phyloP scores from a whole-genome alignment of 2,797 vertebrate genomes.

The Liparis tanakae region DNA sequence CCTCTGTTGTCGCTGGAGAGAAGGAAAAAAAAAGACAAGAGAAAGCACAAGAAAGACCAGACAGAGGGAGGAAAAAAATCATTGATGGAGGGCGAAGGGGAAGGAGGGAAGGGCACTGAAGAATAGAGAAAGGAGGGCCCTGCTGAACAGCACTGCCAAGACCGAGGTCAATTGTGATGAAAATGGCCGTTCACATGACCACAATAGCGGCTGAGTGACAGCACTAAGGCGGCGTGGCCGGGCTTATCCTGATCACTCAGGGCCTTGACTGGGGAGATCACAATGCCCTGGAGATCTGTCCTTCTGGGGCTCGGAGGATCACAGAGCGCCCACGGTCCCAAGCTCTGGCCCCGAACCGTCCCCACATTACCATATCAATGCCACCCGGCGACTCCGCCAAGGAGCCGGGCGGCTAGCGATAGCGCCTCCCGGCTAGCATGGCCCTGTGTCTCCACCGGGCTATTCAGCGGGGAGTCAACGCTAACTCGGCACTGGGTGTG shows the following conservation, averaged over 20 bases:
- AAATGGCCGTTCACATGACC: constrained; percentile 80
- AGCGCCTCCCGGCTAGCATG: constrained; percentile 69
- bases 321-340: constrained; percentile 75
- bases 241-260: constrained; percentile 82
- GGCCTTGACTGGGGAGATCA: constrained; percentile 76
- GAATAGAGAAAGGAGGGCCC: constrained; percentile 67
- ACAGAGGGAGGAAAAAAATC: constrained; percentile 54
- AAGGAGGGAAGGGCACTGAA: constrained; percentile 55
- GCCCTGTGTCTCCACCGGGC: constrained; percentile 53
- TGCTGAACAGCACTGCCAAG: constrained; percentile 76
- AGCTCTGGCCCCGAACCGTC: constrained; percentile 71
- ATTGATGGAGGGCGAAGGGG: constrained; percentile 56
- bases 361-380: constrained; percentile 80
- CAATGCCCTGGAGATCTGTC: constrained; percentile 78
- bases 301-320: constrained; percentile 76
- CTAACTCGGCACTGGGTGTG: constrained; percentile 64
- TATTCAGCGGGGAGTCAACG: constrained; percentile 75
- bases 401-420: constrained; percentile 66
- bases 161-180: constrained; percentile 81
- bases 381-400: constrained; percentile 55
- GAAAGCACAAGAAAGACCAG: constrained; percentile 48
- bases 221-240: constrained; percentile 74
- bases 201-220: constrained; percentile 80
- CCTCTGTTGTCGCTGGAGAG: constrained; percentile 28
- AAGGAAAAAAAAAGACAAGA: constrained; percentile 47